Evolutionary conservation across 2,113 vertebrate genomes (phyloP).

Genomic region (Melierax canorus): DNA sequence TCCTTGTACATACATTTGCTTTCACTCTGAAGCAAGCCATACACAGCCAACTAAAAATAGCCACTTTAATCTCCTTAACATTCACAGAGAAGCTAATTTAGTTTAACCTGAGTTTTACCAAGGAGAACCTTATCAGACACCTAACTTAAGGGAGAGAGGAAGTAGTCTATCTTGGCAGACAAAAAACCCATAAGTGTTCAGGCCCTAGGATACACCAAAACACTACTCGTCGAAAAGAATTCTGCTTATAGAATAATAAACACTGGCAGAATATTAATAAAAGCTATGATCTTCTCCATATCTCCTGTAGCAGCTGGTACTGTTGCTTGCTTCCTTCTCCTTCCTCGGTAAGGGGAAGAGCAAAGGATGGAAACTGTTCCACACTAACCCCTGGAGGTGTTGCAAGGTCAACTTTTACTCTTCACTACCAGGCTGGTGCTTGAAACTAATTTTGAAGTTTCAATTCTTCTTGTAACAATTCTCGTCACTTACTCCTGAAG

Average conservation of each 20-base stretch:
- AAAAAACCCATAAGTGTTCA: background rate
- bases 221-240: background rate
- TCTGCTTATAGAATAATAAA: background rate
- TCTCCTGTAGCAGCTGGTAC: background rate
- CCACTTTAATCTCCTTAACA: constrained; percentile 47
- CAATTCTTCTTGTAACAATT: background rate
- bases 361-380: background rate
- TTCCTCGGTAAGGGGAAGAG: background rate
- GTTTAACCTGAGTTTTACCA: constrained; percentile 47
- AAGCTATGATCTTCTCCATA: background rate
- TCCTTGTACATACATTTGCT: background rate
- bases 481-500: background rate
- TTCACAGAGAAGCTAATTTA: constrained; percentile 22
- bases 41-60: constrained; percentile 26
- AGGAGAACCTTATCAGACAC: constrained; percentile 22
- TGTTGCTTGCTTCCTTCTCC: background rate
- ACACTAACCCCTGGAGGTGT: background rate
- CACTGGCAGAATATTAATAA: background rate
- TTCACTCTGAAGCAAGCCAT: background rate
- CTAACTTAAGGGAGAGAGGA: background rate
- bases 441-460: background rate
- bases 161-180: background rate
- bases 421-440: fast-evolving
- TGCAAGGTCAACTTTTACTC: background rate
- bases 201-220: background rate